These are phyloP conservation scores for Prorops nasuta DNA, from an alignment of 1,140 invertebrate species.

Conservation along the genomic window DNA sequence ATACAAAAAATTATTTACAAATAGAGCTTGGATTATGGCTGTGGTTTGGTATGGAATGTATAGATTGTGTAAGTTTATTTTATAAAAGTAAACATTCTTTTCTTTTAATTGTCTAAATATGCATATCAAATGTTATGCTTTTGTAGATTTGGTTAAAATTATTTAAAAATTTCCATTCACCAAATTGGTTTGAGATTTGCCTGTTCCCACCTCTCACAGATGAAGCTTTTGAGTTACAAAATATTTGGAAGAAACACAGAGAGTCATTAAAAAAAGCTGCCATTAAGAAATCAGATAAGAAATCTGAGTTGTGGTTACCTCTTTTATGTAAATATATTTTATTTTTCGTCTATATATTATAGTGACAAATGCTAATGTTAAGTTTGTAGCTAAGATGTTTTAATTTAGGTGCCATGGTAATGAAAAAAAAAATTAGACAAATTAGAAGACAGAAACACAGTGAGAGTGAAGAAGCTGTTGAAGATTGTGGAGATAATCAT, in stretches of 20 bases:
- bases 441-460: constrained; percentile 24
- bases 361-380: neutral
- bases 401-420: constrained; percentile 32
- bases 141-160: constrained; percentile 34
- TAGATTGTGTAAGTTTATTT: constrained; percentile 36
- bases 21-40: constrained; percentile 32
- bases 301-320: constrained; percentile 29
- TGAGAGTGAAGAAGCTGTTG: neutral
- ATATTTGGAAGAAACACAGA: constrained; percentile 35
- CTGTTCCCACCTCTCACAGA: constrained; percentile 34
- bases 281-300: constrained; percentile 13
- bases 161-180: constrained; percentile 22
- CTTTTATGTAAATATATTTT: constrained; percentile 29
- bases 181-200: constrained; percentile 32
- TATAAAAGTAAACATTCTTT: no score
- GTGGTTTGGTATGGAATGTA: constrained; percentile 38
- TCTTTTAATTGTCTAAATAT: no score
- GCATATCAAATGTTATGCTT: no score
- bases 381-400: constrained; percentile 2
- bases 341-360: neutral
- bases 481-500: no score
- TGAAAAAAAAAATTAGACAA: constrained; percentile 36
- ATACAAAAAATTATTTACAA: constrained; percentile 22
- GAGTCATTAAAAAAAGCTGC: constrained; percentile 26
- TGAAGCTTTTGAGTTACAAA: constrained; percentile 33